Evolutionary conservation across 2,888 invertebrate species (phyloP).

Genomic region (Hemithea aestivaria): DNA sequence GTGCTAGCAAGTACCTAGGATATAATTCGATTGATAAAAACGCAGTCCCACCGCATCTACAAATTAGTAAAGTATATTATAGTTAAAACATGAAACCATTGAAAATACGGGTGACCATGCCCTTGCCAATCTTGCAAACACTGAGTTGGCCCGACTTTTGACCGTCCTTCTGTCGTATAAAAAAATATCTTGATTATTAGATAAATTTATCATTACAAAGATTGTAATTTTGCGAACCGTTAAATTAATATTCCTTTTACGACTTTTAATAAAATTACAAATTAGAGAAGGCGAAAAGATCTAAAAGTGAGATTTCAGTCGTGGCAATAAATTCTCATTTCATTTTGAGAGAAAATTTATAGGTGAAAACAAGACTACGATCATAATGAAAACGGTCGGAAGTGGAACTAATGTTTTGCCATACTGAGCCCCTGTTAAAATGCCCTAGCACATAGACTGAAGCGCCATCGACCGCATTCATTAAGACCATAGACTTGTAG

Average conservation of each 20-base stretch:
- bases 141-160: conserved; percentile 2
- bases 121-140: conserved; percentile 15
- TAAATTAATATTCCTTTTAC: neutral
- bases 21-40: conserved; percentile 29
- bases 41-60: conserved; percentile 29
- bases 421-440: too few species aligned
- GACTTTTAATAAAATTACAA: conserved; percentile 14
- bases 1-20: conserved; percentile 22
- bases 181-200: too few species aligned
- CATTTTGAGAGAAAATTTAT: too few species aligned
- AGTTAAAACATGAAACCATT: conserved; percentile 8
- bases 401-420: too few species aligned
- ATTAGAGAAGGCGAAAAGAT: conserved; percentile 1
- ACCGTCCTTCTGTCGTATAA: conserved; percentile 10
- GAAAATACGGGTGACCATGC: conserved; percentile 23
- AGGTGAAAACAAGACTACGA: too few species aligned
- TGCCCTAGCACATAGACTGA: too few species aligned
- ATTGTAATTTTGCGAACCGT: neutral
- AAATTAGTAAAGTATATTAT: conserved; percentile 20
- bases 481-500: too few species aligned
- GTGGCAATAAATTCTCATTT: too few species aligned
- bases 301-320: conserved; percentile 6
- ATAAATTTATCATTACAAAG: neutral
- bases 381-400: too few species aligned
- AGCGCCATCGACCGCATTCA: too few species aligned